phyloP scores from a whole-genome alignment of 92 coral and sea anemone genomes.

The Galaxea fascicularis region DNA sequence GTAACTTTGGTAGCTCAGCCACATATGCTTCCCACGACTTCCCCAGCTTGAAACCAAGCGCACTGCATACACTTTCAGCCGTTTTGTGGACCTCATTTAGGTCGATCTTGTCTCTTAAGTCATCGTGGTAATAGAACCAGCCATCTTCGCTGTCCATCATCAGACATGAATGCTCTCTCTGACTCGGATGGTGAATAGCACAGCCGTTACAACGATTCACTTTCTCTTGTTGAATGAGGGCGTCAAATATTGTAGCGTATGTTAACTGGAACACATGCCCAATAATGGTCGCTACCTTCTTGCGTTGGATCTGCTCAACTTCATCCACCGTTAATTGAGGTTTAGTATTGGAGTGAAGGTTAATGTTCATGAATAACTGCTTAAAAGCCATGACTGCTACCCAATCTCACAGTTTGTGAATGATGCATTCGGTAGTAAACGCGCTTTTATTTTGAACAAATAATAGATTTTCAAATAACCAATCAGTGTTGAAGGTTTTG shows the following conservation, averaged over 20 bases:
- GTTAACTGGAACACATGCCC: conserved; percentile 34
- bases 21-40: conserved; percentile 40
- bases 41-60: conserved; percentile 19
- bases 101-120: conserved; percentile 33
- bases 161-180: conserved; percentile 36
- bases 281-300: conserved; percentile 7
- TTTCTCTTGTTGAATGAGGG: conserved; percentile 20
- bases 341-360: background rate
- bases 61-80: conserved; percentile 18
- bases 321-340: conserved; percentile 28
- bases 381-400: too few relatives aligned
- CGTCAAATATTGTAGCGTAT: conserved; percentile 21
- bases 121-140: conserved; percentile 37
- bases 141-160: conserved; percentile 54
- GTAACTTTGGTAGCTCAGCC: conserved; percentile 25
- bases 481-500: too few relatives aligned
- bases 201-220: conserved; percentile 35
- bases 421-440: too few relatives aligned
- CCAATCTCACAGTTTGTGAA: too few relatives aligned
- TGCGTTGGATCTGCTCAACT: conserved; percentile 27
- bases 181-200: conserved; percentile 40
- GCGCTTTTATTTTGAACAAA: too few relatives aligned
- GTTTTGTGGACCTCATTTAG: background rate
- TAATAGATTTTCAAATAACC: too few relatives aligned
- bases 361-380: too few relatives aligned